Evolutionary conservation across 2,888 invertebrate species (phyloP), one percentile per base, ranked within the genome.

Genomic region (Polydrusus pterygomalis): DNA sequence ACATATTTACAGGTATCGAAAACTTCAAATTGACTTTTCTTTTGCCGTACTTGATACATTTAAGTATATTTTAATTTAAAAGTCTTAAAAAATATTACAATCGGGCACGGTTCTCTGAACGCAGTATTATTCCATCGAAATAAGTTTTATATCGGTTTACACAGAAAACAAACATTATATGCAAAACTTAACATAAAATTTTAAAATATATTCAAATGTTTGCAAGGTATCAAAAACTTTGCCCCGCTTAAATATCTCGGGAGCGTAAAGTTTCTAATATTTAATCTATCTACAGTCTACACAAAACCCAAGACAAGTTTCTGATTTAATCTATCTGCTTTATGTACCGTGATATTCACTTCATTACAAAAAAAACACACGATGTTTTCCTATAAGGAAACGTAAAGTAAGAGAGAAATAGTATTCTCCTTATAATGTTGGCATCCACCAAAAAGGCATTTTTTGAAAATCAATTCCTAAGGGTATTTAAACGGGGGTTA

Each of bases 121-220:
- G 25, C n/a, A n/a, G 25, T 25, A 25, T 3, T 25, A 25, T 25
- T 25, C 25, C 25, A 25, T 5, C 1, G 25, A 25, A 25, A 25
- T 25, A 25, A 1, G 25, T 25, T 25, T 25, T n/a, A n/a, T n/a
- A n/a, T n/a, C 25, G 5, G 25, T 25, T 25, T 25, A 25, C 25
- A 25, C 25, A 25, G n/a, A 25, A 25, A 1, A 25, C 25, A 25
- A 25, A 51, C n/a, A n/a, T n/a, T 20, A 51, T 51, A 18, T 11
- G 2, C 2, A 11, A 20, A 11, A 51, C 18, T 2, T 18, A 1
- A 10, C 1, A 10, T 10, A 1, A 18, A 51, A 51, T n/a, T 20
- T 18, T 11, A 51, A 20, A 20, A 51, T 20, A 51, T 51, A 20
- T 51, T 51, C 51, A 20, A 51, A 49, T 20, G 51, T 51, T 51